phyloP scores from a whole-genome alignment of 2,888 invertebrate species.

The Odontocolon sp. region DNA sequence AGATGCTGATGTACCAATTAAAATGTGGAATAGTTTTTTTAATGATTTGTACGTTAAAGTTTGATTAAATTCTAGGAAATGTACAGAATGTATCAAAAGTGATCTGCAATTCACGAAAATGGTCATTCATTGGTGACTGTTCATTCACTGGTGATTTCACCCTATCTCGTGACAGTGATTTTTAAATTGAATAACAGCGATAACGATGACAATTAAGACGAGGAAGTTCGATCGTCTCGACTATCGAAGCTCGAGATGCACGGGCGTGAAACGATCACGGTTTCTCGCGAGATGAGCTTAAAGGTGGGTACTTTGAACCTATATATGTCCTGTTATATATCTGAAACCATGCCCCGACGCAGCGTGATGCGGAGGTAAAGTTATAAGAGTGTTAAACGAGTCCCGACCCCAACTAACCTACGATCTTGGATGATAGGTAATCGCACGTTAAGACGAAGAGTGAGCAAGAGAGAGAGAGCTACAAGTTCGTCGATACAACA shows the following conservation, averaged over 20 bases:
- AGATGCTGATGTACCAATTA: too few species aligned
- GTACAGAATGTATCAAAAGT: too few species aligned
- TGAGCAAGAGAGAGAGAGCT: background rate
- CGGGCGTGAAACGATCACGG: constrained; percentile 54
- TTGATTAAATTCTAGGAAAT: too few species aligned
- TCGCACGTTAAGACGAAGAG: constrained; percentile 64
- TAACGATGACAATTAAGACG: constrained; percentile 1
- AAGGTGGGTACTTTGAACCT: constrained; percentile 38
- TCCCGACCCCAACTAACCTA: constrained; percentile 75
- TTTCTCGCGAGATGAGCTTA: constrained; percentile 36
- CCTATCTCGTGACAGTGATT: constrained; percentile 10
- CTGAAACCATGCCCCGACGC: constrained; percentile 37
- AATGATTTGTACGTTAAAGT: too few species aligned
- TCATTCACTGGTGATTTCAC: too few species aligned
- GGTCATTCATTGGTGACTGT: too few species aligned
- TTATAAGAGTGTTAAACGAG: constrained; percentile 70
- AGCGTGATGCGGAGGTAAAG: constrained; percentile 62
- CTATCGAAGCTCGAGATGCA: constrained; percentile 49
- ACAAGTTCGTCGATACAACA: background rate
- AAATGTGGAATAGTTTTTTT: too few species aligned
- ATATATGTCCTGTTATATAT: constrained; percentile 36
- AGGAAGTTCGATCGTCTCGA: constrained; percentile 41
- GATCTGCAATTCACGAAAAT: too few species aligned
- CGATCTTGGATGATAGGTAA: constrained; percentile 73
- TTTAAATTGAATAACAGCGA: constrained; percentile 36